Conservation (phyloP, 1,140 invertebrate species). For the Leguminivora glycinivorella region DNA sequence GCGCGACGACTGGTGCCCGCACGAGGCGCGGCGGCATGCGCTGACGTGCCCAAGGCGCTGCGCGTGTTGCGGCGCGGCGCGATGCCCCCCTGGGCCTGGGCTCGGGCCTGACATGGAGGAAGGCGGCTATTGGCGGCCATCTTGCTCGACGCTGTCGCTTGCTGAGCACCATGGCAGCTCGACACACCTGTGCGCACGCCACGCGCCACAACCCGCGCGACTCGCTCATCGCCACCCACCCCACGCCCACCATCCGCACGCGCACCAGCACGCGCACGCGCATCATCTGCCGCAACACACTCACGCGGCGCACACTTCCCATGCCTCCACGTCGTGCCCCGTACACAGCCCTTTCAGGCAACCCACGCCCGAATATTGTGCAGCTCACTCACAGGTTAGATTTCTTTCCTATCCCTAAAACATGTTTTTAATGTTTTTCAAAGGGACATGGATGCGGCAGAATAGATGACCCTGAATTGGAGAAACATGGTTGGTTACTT, state of each 20-base stretch:
- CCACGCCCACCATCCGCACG: conserved; percentile 36
- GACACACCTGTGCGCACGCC: conserved; percentile 64
- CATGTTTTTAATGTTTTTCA: conserved; percentile 5
- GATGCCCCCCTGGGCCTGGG: conserved; percentile 56
- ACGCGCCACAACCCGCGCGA: conserved; percentile 54
- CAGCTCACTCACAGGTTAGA: conserved; percentile 71
- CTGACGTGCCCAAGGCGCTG: conserved; percentile 73
- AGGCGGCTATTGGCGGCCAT: conserved; percentile 71
- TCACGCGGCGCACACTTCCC: conserved; percentile 47
- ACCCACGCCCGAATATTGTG: conserved; percentile 71
- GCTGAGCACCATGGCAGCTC: conserved; percentile 70
- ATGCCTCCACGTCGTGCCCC: conserved; percentile 53
- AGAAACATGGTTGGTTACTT: conserved; percentile 28
- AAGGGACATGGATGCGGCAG: conserved; percentile 13
- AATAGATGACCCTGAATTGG: conserved; percentile 26
- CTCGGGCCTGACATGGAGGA: conserved; percentile 67
- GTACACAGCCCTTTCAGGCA: conserved; percentile 74
- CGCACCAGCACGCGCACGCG: conserved; percentile 53
- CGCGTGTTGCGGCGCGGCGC: conserved; percentile 73
- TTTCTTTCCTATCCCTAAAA: conserved; percentile 27
- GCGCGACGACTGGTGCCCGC: conserved; percentile 74
- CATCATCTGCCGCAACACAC: conserved; percentile 54
- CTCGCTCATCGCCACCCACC: conserved; percentile 54
- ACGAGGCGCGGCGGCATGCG: conserved; percentile 74
- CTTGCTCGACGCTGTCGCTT: conserved; percentile 71